phyloP scores from a whole-genome alignment of 2,113 vertebrate genomes.

The Ailuropoda melanoleuca region DNA sequence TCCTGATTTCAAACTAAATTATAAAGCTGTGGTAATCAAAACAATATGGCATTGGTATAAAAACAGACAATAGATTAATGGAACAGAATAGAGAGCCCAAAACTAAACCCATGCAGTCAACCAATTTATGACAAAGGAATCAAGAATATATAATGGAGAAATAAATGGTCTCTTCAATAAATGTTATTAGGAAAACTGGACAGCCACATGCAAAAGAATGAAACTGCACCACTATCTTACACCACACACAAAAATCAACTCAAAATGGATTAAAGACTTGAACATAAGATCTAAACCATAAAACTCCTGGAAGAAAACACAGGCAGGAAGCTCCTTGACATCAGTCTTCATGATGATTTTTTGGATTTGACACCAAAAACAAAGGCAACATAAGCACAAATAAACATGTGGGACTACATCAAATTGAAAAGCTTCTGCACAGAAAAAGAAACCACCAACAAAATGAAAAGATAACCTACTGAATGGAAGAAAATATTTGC shows the following conservation, averaged over 20 bases:
- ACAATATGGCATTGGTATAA: not conserved
- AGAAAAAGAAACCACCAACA: not conserved
- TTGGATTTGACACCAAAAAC: not conserved
- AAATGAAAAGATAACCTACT: not conserved
- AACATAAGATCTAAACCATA: not conserved
- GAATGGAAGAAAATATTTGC: not conserved
- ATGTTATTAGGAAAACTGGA: not conserved
- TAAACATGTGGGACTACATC: not conserved
- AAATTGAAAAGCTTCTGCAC: not conserved
- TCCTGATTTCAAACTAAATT: not conserved
- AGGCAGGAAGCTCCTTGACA: not conserved
- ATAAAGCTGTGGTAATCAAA: not conserved
- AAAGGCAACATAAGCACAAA: not conserved
- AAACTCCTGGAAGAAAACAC: constrained; percentile 2
- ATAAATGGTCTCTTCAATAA: not conserved
- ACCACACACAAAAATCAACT: not conserved
- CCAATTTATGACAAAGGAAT: not conserved
- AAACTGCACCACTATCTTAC: not conserved
- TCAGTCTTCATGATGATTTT: not conserved
- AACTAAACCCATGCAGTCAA: not conserved
- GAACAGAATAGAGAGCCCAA: not conserved
- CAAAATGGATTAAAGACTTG: not conserved
- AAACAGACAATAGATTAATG: not conserved
- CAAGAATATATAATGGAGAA: not conserved
- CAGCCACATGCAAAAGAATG: not conserved